Evolutionary conservation across 2,797 vertebrate species (phyloP).

Genomic region (Caiman crocodilus): DNA sequence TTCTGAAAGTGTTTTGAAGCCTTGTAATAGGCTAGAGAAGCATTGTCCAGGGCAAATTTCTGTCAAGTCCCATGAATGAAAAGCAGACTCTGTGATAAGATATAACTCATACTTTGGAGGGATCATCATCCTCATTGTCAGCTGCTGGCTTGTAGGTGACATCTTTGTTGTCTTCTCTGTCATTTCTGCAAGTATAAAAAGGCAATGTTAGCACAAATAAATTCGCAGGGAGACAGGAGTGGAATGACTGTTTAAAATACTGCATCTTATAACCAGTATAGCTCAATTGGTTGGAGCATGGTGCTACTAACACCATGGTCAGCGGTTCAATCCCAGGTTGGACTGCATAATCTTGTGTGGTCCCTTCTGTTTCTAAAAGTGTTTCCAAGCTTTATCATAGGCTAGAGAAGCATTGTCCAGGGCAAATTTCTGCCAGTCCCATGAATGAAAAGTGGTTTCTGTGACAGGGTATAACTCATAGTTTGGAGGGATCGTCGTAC

Average conservation of each 20-base stretch:
- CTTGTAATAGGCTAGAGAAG: neutral
- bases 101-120: constrained; percentile 81
- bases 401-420: neutral
- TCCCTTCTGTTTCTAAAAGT: neutral
- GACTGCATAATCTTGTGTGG: too few relatives aligned
- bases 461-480: constrained; percentile 69
- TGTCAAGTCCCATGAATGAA: constrained; percentile 7
- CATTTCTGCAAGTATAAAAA: constrained; percentile 78
- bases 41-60: constrained; percentile 20
- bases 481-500: constrained; percentile 81
- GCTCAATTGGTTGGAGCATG: too few relatives aligned
- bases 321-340: too few relatives aligned
- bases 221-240: neutral
- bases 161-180: constrained; percentile 73
- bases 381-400: neutral
- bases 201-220: constrained; percentile 48
- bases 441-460: neutral
- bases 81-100: neutral
- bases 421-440: constrained; percentile 29
- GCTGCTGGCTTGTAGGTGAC: constrained; percentile 79
- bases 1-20: constrained; percentile 7
- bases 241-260: neutral
- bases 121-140: constrained; percentile 81
- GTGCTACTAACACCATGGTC: too few relatives aligned
- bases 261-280: neutral